Evolutionary conservation across 2,113 vertebrate genomes (phyloP).

Genomic region (Verasper variegatus): DNA sequence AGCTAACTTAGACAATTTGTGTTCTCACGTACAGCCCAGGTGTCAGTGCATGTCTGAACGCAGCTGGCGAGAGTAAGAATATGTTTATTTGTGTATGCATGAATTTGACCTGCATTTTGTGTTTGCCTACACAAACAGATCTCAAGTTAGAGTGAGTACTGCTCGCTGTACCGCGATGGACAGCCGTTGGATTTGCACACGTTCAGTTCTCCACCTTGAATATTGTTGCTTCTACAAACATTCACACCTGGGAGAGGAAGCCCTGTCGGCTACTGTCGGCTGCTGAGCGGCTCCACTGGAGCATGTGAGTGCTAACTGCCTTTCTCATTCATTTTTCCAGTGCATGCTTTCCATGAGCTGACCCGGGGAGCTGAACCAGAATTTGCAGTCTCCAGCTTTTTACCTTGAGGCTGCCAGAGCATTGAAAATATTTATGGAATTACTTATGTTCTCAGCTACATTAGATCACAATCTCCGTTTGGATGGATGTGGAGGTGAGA

Average conservation of each 20-base stretch:
- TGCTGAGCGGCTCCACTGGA: conserved; percentile 59
- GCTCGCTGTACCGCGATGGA: conserved; percentile 9
- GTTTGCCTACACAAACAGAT: background rate
- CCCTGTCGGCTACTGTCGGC: conserved; percentile 21
- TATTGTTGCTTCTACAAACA: conserved; percentile 50
- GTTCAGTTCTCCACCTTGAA: conserved; percentile 24
- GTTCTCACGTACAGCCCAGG: too few relatives aligned
- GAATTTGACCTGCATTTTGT: too few relatives aligned
- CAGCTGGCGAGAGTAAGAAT: too few relatives aligned
- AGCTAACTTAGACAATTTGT: too few relatives aligned
- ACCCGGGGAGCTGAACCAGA: conserved; percentile 38
- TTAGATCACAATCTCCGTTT: conserved; percentile 1
- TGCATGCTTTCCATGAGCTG: conserved; percentile 36
- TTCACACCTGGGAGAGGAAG: conserved; percentile 53
- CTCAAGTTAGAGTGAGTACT: background rate
- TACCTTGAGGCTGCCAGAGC: conserved; percentile 19
- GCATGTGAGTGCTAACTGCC: conserved; percentile 60
- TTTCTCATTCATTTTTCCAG: conserved; percentile 50
- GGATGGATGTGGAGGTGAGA: conserved; percentile 16
- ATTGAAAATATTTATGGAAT: conserved; percentile 10
- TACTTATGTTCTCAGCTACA: background rate
- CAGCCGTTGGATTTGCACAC: conserved; percentile 26
- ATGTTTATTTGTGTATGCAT: too few relatives aligned
- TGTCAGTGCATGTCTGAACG: too few relatives aligned
- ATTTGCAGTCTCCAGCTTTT: conserved; percentile 28